These are phyloP conservation scores for Capricornis sumatraensis DNA, from an alignment of 2,113 vertebrate genomes.

Conservation along the genomic window DNA sequence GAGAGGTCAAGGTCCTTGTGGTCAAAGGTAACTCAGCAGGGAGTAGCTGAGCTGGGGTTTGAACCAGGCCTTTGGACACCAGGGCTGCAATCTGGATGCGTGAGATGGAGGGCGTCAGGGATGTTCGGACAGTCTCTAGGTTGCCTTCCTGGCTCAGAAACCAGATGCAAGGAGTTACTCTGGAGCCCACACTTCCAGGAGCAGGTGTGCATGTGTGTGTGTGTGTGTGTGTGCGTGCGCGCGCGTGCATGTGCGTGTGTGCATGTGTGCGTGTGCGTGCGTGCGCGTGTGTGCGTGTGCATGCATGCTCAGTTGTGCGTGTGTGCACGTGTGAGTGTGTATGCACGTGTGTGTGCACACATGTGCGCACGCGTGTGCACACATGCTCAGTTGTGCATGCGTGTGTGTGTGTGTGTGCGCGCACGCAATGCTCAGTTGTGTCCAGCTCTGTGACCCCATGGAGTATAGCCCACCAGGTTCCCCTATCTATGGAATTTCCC, in stretches of 20 bases:
- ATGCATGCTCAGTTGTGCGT: fast-evolving
- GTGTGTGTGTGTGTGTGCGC: fast-evolving
- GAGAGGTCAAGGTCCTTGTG: background rate
- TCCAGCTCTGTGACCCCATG: background rate
- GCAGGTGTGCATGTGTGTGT: fast-evolving
- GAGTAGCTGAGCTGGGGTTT: background rate
- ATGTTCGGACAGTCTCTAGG: fast-evolving
- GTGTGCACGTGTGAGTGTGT: fast-evolving
- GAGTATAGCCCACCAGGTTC: background rate
- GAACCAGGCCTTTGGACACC: background rate
- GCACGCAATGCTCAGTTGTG: background rate
- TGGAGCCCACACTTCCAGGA: background rate
- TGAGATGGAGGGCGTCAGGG: background rate
- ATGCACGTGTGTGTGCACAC: no score
- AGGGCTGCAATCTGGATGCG: background rate
- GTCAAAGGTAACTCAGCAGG: background rate
- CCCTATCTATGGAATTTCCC: background rate
- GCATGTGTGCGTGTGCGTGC: background rate
- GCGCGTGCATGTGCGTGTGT: fast-evolving
- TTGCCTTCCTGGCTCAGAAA: background rate
- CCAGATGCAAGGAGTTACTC: background rate
- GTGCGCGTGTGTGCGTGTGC: fast-evolving
- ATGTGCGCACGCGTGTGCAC: no score
- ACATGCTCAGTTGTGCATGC: no score
- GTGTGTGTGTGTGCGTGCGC: fast-evolving